Conservation (phyloP, 2,113 vertebrate genomes). For the Hippoglossus stenolepis region DNA sequence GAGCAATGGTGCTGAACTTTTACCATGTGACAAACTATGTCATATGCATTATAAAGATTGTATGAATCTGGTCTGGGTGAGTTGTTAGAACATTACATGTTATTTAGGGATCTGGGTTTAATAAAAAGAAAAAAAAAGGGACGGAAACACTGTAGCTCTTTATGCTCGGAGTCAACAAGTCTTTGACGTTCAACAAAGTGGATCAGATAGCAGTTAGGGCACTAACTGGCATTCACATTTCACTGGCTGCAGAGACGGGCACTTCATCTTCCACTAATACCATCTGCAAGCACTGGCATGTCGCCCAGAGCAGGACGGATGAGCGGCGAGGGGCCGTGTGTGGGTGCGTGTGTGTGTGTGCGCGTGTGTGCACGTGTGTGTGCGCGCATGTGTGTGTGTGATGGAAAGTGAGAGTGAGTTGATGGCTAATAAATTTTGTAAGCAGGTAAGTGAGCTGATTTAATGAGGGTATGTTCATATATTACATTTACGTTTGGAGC, state of each 20-base stretch:
- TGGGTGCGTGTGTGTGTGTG: constrained; percentile 2
- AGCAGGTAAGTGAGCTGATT: constrained; percentile 41
- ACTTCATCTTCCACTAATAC: constrained; percentile 75
- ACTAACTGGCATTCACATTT: constrained; percentile 76
- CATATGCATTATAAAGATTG: neutral
- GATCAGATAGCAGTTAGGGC: constrained; percentile 58
- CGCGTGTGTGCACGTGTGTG: neutral
- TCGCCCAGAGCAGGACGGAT: constrained; percentile 66
- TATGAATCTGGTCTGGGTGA: neutral
- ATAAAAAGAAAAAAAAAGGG: too few species aligned
- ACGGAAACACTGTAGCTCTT: constrained; percentile 40
- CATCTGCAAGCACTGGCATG: constrained; percentile 76
- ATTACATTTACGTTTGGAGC: constrained; percentile 14
- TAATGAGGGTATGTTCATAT: constrained; percentile 35
- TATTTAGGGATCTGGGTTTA: too few species aligned
- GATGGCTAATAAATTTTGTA: constrained; percentile 33
- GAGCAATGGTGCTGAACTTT: neutral
- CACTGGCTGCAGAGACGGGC: constrained; percentile 65
- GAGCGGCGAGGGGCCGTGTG: constrained; percentile 11
- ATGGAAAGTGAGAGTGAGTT: neutral
- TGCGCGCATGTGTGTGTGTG: constrained; percentile 12
- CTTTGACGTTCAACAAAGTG: constrained; percentile 38
- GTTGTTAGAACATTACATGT: too few species aligned
- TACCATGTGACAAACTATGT: neutral
- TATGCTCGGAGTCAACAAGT: constrained; percentile 60